phyloP scores from a whole-genome alignment of 2,797 vertebrate genomes.

The Semotilus atromaculatus region DNA sequence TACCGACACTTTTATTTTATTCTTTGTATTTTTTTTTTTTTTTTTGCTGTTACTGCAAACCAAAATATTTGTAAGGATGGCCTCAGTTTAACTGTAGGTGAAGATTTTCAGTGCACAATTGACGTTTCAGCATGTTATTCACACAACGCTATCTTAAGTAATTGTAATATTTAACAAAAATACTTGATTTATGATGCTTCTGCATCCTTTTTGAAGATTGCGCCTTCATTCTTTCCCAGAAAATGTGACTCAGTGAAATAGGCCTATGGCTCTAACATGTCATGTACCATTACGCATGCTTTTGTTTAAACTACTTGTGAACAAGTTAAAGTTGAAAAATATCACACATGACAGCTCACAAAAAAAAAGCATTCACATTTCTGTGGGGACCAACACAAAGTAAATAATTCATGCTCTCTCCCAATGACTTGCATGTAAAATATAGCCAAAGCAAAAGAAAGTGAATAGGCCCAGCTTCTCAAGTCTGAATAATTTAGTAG shows the following conservation, averaged over 20 bases:
- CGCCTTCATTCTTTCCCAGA: background rate
- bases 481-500: conserved; percentile 76
- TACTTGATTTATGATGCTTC: background rate
- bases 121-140: background rate
- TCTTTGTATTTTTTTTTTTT: too few species aligned
- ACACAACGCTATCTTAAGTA: background rate
- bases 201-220: background rate
- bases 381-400: conserved; percentile 58
- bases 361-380: conserved; percentile 65
- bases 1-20: too few species aligned
- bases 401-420: conserved; percentile 75
- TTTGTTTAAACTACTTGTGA: conserved; percentile 6
- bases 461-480: conserved; percentile 66
- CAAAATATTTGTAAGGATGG: too few species aligned
- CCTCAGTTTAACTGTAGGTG: too few species aligned
- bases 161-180: background rate
- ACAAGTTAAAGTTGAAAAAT: conserved; percentile 52
- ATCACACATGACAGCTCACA: conserved; percentile 63
- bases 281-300: background rate
- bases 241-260: background rate
- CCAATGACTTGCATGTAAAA: conserved; percentile 65
- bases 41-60: too few species aligned
- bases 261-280: background rate
- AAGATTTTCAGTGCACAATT: background rate
- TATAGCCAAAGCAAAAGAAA: conserved; percentile 74